Evolutionary conservation across 2,113 vertebrate genomes (phyloP).

Genomic region (Petrocephalus microphthalmus): DNA sequence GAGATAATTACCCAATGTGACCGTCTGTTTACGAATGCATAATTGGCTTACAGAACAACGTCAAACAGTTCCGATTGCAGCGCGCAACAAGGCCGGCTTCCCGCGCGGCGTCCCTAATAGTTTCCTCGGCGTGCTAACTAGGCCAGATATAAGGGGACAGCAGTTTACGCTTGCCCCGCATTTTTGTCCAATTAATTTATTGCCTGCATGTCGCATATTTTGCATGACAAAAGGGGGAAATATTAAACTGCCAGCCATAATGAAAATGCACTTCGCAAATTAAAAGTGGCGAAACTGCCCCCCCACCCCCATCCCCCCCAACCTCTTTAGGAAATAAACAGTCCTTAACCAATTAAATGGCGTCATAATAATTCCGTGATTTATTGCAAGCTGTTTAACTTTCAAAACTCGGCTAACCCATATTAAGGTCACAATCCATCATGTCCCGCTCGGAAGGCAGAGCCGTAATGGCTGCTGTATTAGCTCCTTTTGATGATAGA

Average conservation of each 20-base stretch:
- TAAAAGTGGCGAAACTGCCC: conserved; percentile 92
- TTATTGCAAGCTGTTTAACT: conserved; percentile 99
- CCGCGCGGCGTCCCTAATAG: background rate
- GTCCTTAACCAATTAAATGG: conserved; percentile 99
- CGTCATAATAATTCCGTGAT: conserved; percentile 99
- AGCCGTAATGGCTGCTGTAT: conserved; percentile 98
- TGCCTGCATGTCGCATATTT: conserved; percentile 93
- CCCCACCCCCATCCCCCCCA: conserved; percentile 63
- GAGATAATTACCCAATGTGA: conserved; percentile 52
- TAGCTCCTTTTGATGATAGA: conserved; percentile 99
- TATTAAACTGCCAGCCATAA: conserved; percentile 99
- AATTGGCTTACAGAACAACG: conserved; percentile 62
- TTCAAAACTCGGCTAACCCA: conserved; percentile 99
- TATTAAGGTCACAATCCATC: conserved; percentile 99
- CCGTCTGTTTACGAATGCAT: conserved; percentile 66
- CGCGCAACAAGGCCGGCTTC: conserved; percentile 34
- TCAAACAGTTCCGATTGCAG: conserved; percentile 59
- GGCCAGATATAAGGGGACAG: conserved; percentile 64
- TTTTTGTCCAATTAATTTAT: conserved; percentile 98
- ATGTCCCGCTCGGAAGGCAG: conserved; percentile 93
- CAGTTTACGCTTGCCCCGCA: conserved; percentile 90
- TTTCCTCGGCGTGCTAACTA: background rate
- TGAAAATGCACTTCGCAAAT: conserved; percentile 99
- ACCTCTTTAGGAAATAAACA: conserved; percentile 99
- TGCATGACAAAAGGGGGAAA: conserved; percentile 98